Base-by-base conservation (phyloP, 92 coral and sea anemone genomes). In the Parazoanthus darwini region DNA sequence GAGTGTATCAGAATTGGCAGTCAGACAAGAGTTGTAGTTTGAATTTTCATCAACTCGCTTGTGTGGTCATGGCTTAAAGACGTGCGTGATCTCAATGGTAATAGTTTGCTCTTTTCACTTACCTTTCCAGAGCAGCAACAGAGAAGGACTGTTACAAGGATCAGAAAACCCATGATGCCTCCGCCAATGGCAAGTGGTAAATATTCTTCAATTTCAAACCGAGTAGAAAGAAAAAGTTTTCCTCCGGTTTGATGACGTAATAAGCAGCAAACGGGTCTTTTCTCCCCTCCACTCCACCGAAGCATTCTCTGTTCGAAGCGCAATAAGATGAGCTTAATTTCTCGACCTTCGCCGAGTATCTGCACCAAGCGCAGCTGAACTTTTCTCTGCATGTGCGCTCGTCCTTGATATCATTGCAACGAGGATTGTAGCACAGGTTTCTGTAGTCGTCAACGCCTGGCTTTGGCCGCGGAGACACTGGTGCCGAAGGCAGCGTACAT, bases 341-440 rank as follows among this genome's bases (percentile, higher is more conserved):
- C 14, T 8, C 18, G 10, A 36, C 63, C 18, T 23, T 44, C 39
- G 78, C 7, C 15, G 87, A 84, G 35, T 84, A 70, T 15, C 4
- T 46, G 79, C 87, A 84, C 87, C 87, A 84, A 4, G 79, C 87
- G 37, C 87, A 84, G 74, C 87, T 84, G 79, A 68, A 54, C 65
- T 84, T 84, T 43, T 26, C 26, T 84, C 87, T 48, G 79, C 87
- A 84, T 20, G n/a, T 26, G 65, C 42, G 51, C 26, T 84, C 78
- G 20, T 44, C 16, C 10, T 36, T 36, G 42, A 84, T 71, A 5
- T 46, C 11, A 3, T 46, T 16, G 65, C 87, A 84, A 4, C 18
- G n/a, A 13, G 87, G 87, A 26, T 84, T 51, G 44, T 84, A 84
- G 25, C 87, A 84, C 68, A 66, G 43, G 66, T 70, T 84, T 16